A percentile compares a stretch with the other conserved stretches of the same genome.
Evolutionary conservation across 2,797 vertebrate species (phyloP).

Genomic region (Apogon talboti): DNA sequence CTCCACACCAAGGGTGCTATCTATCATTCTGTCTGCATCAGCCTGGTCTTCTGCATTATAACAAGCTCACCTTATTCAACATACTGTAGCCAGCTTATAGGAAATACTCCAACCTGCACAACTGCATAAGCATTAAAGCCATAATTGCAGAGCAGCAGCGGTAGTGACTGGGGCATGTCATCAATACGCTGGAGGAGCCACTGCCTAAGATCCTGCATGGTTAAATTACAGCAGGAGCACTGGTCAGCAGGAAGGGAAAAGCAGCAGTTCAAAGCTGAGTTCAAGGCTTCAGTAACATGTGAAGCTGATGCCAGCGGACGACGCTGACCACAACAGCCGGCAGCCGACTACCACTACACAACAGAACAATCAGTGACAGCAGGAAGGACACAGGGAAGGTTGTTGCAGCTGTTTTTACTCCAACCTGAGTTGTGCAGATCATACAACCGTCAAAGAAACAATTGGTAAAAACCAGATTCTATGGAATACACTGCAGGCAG

Average conservation of each 20-base stretch:
- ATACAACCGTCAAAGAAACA: slow-evolving; percentile 36
- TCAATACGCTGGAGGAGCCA: slow-evolving; percentile 27
- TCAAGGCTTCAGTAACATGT: slow-evolving; percentile 49
- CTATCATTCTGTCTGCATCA: slow-evolving; percentile 41
- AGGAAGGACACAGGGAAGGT: slow-evolving; percentile 53
- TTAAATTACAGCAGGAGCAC: slow-evolving; percentile 48
- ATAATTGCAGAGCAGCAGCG: slow-evolving; percentile 52
- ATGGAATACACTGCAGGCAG: slow-evolving; percentile 23
- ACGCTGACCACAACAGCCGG: slow-evolving; percentile 44
- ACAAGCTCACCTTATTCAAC: slow-evolving; percentile 30
- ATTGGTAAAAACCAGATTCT: slow-evolving; percentile 32
- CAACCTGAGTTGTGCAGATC: slow-evolving; percentile 42
- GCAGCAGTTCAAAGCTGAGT: slow-evolving; percentile 62
- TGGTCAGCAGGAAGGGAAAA: slow-evolving; percentile 57
- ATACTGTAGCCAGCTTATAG: slow-evolving; percentile 4
- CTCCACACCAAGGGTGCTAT: slow-evolving; percentile 36
- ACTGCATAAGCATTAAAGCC: slow-evolving; percentile 43
- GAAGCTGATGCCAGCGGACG: slow-evolving; percentile 43
- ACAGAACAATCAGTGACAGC: slow-evolving; percentile 42
- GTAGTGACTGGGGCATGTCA: slow-evolving; percentile 50
- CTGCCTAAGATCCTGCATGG: slow-evolving; percentile 53
- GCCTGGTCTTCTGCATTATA: slow-evolving; percentile 12
- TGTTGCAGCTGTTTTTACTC: slow-evolving; percentile 42
- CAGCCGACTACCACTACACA: slow-evolving; percentile 34
- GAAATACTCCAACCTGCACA: slow-evolving; percentile 14